Base-by-base conservation (phyloP, 2,888 invertebrate species). In the Drosophila mimica region DNA sequence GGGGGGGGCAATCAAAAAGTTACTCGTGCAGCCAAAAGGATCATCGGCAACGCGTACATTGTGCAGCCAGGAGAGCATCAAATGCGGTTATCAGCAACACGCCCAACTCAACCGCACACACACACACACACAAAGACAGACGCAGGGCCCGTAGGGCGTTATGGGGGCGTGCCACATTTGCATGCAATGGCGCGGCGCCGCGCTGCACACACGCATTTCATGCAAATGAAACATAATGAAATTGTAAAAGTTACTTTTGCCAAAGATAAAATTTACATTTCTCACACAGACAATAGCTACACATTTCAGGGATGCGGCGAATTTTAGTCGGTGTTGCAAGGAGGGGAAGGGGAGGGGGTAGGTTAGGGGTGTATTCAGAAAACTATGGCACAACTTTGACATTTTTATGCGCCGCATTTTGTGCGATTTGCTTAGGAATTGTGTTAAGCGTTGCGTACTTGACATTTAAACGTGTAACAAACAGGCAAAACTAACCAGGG, bases 221-320 rank as follows among this genome's bases (percentile, higher is more conserved):
- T 89, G 90, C 80, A 88, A 91, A 91, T 90, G 81, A 84, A 82
- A 88, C 90, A 87, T 87, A 86, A 87, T 87, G 83, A 90, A 87
- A 87, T 90, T 90, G 87, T 88, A 78, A 90, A 87, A 87, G 86
- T 87, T 87, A 74, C 78, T 82, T 78, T 80, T 83, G 56, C 77
- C 74, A 90, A 87, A 82, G 90, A 90, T 86, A 87, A 86, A 86
- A 88, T 87, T 88, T 87, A 86, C 87, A 87, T 87, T 83, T 83
- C 79, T 73, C 78, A 58, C 78, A 74, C 74, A 83, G 79, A 81
- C 81, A 83, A 87, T 79, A 63, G 59, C 57, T 65, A 34, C 40
- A 40, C 61, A 63, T 53, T 63, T 33, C 28, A 34, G 30, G 49
- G 25, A 38, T 43, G 17, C 17, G 25, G 25, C 20, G 25, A 25